Evolutionary conservation across 2,113 vertebrate species (phyloP).

Genomic region (Lethenteron reissneri): DNA sequence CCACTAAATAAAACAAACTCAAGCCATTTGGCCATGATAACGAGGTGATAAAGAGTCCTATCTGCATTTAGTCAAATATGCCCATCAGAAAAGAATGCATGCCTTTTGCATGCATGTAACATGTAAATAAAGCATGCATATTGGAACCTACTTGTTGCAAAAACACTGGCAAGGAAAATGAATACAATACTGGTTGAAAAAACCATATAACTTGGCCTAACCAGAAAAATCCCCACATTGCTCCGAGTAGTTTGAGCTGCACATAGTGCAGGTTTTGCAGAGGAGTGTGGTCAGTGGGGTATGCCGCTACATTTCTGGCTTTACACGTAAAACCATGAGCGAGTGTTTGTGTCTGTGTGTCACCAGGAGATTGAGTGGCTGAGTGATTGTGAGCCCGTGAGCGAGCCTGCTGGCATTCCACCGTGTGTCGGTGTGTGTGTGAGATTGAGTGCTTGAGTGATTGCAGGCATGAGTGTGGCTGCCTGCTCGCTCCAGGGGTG

Average conservation of each 20-base stretch:
- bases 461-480: neutral
- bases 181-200: no score
- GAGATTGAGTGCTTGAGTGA: neutral
- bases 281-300: neutral
- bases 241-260: neutral
- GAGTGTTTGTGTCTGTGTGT: slow-evolving; percentile 2
- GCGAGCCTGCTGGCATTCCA: neutral
- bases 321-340: neutral
- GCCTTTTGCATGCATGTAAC: no score
- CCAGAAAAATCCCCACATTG: no score
- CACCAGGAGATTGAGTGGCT: neutral
- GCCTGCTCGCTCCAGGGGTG: neutral
- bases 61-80: no score
- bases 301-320: neutral
- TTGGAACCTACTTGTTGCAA: no score
- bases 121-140: no score
- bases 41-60: no score
- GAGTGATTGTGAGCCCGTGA: neutral
- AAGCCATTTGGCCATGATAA: no score
- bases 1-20: no score
- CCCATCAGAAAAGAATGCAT: no score
- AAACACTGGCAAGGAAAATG: no score
- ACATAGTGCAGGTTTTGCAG: neutral
- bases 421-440: neutral
- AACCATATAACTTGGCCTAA: no score